Evolutionary conservation across 2,888 invertebrate genomes (phyloP).

Genomic region (Ophion obscuratus): DNA sequence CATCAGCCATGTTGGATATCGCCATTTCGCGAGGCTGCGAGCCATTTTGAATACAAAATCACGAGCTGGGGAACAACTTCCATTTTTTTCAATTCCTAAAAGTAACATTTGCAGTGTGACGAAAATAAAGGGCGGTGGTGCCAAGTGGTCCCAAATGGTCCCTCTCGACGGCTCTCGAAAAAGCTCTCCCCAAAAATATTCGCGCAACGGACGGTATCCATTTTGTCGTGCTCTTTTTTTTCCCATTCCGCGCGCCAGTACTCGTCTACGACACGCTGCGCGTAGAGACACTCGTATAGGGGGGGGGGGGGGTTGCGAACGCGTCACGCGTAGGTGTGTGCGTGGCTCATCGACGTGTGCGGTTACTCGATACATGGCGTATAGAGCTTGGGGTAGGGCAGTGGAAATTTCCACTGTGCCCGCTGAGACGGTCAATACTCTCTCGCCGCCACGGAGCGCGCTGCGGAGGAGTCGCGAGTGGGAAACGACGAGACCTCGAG

Average conservation of each 20-base stretch:
- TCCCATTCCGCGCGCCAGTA: neutral
- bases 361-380: conserved; percentile 61
- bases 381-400: conserved; percentile 81
- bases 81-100: neutral
- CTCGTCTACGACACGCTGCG: neutral
- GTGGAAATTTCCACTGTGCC: conserved; percentile 83
- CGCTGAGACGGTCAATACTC: conserved; percentile 83
- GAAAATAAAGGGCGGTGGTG: no score
- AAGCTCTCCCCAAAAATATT: neutral
- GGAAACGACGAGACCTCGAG: conserved; percentile 31
- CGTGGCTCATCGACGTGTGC: conserved; percentile 38
- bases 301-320: neutral
- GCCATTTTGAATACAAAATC: neutral
- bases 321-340: neutral
- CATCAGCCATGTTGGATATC: neutral
- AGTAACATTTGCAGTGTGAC: no score
- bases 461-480: conserved; percentile 25
- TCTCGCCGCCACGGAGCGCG: conserved; percentile 69
- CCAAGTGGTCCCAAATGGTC: neutral
- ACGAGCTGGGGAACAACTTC: neutral
- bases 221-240: neutral
- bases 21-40: neutral
- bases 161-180: neutral
- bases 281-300: conserved; percentile 2
- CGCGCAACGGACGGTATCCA: neutral